A percentile compares a stretch with the other conserved stretches of the same genome.
Conservation (phyloP, 92 coral and sea anemone genomes). For the Zoanthus solanderi region DNA sequence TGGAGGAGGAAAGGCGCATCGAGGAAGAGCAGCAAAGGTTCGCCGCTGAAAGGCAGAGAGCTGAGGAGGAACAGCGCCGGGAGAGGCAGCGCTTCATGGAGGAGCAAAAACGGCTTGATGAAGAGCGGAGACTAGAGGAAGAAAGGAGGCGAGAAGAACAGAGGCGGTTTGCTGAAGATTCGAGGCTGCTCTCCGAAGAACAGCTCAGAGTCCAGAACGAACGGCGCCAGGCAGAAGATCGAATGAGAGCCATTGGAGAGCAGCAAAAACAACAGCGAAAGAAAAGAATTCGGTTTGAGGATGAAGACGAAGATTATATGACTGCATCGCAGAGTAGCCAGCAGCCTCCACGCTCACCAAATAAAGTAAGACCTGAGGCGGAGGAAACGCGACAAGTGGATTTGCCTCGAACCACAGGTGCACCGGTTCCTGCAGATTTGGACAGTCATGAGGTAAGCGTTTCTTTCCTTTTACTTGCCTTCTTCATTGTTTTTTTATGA, state of each 20-base stretch:
- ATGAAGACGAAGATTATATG: conserved; percentile 49
- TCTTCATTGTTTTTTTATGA: not conserved
- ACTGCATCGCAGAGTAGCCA: conserved; percentile 11
- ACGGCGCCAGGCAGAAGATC: conserved; percentile 77
- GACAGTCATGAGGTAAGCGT: conserved; percentile 35
- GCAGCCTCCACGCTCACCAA: conserved; percentile 51
- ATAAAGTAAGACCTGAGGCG: conserved; percentile 54
- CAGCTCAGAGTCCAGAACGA: conserved; percentile 66
- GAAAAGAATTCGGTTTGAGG: conserved; percentile 70
- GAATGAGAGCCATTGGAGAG: conserved; percentile 60
- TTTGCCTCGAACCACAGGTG: conserved; percentile 2
- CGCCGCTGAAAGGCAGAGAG: conserved; percentile 75
- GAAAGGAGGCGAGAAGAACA: conserved; percentile 68
- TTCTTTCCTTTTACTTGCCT: not conserved
- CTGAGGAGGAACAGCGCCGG: conserved; percentile 78
- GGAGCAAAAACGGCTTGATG: conserved; percentile 70
- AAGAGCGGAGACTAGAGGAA: conserved; percentile 64
- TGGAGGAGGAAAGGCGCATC: conserved; percentile 41
- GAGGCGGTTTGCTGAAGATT: conserved; percentile 65
- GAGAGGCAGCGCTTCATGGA: conserved; percentile 75
- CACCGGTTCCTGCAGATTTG: conserved; percentile 33
- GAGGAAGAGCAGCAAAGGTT: conserved; percentile 57
- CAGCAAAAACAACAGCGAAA: conserved; percentile 64
- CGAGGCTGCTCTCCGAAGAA: conserved; percentile 54
- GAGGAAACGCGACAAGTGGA: conserved; percentile 44